Evolutionary conservation across 2,797 vertebrate genomes (phyloP).

Genomic region (Ptychadena robeensis): DNA sequence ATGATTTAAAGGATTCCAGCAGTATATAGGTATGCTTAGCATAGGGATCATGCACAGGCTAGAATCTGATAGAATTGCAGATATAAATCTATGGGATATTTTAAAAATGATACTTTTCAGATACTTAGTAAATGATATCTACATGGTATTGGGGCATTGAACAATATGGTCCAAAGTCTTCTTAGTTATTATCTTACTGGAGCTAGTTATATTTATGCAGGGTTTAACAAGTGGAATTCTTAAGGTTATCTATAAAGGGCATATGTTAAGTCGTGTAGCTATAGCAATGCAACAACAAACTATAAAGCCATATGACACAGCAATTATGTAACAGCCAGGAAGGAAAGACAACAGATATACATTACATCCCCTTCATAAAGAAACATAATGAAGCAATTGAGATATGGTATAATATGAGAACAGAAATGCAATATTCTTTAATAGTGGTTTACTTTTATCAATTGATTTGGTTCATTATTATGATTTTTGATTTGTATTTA

Average conservation of each 20-base stretch:
- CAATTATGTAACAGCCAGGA: not conserved
- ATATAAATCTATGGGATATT: too few relatives aligned
- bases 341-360: not conserved
- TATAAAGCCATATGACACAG: not conserved
- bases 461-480: not conserved
- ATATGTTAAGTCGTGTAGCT: not conserved
- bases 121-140: not conserved
- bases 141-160: not conserved
- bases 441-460: not conserved
- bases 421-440: not conserved
- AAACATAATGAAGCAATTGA: not conserved
- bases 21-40: too few relatives aligned
- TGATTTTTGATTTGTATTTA: too few relatives aligned
- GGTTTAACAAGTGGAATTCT: not conserved
- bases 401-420: not conserved
- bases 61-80: too few relatives aligned
- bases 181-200: not conserved
- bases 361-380: not conserved
- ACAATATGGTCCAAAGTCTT: not conserved
- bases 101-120: too few relatives aligned
- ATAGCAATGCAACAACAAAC: constrained; percentile 22
- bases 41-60: too few relatives aligned
- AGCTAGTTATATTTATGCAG: not conserved
- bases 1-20: too few relatives aligned
- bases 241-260: not conserved